Percentiles rank a stretch among this genome's conserved stretches.
These are phyloP conservation scores for Rhabdophis nuchalis DNA, from an alignment of 2,797 vertebrate species.

Conservation along the genomic window DNA sequence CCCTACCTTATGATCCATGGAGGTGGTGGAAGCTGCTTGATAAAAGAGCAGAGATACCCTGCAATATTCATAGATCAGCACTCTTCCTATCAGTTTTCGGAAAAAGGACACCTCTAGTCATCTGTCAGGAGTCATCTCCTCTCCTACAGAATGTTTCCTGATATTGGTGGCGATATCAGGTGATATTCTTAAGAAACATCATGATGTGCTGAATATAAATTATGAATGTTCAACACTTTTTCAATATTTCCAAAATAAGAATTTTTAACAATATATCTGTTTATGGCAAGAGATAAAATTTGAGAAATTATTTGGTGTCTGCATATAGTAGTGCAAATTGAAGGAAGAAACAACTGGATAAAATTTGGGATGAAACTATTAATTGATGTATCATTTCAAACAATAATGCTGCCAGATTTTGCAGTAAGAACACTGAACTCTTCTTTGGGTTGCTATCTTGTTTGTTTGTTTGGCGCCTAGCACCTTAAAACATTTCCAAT, in stretches of 20 bases:
- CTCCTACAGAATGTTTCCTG: background rate
- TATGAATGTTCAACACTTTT: background rate
- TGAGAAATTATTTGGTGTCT: background rate
- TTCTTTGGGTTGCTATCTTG: background rate
- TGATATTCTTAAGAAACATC: background rate
- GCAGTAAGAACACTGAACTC: background rate
- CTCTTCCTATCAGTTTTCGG: background rate
- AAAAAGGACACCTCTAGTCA: background rate
- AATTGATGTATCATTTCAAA: background rate
- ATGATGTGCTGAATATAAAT: background rate
- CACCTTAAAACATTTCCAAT: background rate
- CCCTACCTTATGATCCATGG: background rate
- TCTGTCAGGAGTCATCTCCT: background rate
- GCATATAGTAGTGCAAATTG: background rate
- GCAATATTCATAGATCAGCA: background rate
- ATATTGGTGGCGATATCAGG: background rate
- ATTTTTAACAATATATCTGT: background rate
- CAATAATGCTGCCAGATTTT: background rate
- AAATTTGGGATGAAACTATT: background rate
- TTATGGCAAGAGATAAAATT: background rate
- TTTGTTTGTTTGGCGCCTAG: background rate
- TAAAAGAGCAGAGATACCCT: background rate
- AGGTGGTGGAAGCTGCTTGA: background rate
- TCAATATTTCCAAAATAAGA: background rate
- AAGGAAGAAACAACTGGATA: background rate